Conservation (phyloP, 2,113 vertebrate species). For the Struthidea cinerea region DNA sequence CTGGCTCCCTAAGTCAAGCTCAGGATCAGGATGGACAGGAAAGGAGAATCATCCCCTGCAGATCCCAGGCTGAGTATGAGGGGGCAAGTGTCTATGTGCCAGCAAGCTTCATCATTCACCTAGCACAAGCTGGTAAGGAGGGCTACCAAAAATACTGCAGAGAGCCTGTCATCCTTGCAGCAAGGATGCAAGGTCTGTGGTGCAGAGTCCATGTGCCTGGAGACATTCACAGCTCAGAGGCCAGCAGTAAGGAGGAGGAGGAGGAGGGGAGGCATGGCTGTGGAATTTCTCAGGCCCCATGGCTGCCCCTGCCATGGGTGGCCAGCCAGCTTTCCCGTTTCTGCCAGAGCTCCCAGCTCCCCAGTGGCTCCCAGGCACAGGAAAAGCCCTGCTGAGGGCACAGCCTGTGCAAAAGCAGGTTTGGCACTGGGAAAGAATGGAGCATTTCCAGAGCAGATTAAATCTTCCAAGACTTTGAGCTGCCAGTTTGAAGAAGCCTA, state of each 20-base stretch:
- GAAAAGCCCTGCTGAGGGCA: not conserved
- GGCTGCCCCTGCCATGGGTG: not conserved
- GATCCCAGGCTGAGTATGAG: not conserved
- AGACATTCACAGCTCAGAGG: not conserved
- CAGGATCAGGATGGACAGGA: not conserved
- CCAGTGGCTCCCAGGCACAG: not conserved
- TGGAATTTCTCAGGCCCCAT: not conserved
- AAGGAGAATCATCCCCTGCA: not conserved
- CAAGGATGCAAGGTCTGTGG: not conserved
- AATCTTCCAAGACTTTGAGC: constrained; percentile 31
- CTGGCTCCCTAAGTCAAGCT: not conserved
- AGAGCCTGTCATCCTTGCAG: not conserved
- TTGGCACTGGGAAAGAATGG: not conserved
- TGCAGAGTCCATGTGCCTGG: not conserved
- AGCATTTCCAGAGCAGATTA: constrained; percentile 17
- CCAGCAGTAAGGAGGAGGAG: not conserved
- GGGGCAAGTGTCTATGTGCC: not conserved
- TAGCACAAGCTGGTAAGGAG: not conserved
- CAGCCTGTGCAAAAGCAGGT: not conserved
- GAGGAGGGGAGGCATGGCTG: not conserved
- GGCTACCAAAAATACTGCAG: not conserved
- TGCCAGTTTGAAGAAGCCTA: constrained; percentile 28
- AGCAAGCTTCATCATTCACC: not conserved
- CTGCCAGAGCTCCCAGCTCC: not conserved
- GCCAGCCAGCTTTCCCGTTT: not conserved